Evolutionary conservation across 1,140 invertebrate species (phyloP), one percentile per base, ranked within the genome.

Genomic region (Drosophila paulistorum): DNA sequence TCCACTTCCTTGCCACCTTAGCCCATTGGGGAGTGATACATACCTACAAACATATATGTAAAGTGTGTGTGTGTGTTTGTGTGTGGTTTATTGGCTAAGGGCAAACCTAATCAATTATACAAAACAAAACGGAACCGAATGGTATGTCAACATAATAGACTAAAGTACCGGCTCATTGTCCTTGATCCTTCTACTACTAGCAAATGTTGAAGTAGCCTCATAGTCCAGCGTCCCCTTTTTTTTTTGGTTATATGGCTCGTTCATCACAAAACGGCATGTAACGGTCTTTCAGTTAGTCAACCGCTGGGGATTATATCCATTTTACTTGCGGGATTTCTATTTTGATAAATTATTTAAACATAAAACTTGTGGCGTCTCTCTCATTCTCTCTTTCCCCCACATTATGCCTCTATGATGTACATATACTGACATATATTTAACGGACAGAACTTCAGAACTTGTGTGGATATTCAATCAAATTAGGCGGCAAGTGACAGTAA

Each of bases 61-160:
- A 74, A 84, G 73, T 77, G 72, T 51, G 20, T 23, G 66, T 68
- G 79, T 67, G 68, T 74, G 74, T 78, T 71, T 55, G 70, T 71
- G 74, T 67, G 68, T 70, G 67, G 67, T 82, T 74, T 70, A 81
- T 81, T 78, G 79, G 79, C 71, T 61, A 55, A 69, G 17, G 73
- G 69, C 83, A 79, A 83, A 87, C 76, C 83, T 87, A 87, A 87
- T 87, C 83, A 87, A 87, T 87, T 87, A 87, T 86, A 79, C 76
- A 79, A 74, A 74, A 30, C 35, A 35, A 55, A 65, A 57, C 65
- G 67, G 39, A 55, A 51, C 60, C 62, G 78, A 85, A 85, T 80
- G 65, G 65, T 77, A 71, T 83, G 83, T 87, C 83, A 87, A 87
- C 83, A 87, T 89, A 87, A 87, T 89, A 83, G 79, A 84, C 51